Conservation (phyloP, 2,888 invertebrate species). For the Gisinianus flammeolus region DNA sequence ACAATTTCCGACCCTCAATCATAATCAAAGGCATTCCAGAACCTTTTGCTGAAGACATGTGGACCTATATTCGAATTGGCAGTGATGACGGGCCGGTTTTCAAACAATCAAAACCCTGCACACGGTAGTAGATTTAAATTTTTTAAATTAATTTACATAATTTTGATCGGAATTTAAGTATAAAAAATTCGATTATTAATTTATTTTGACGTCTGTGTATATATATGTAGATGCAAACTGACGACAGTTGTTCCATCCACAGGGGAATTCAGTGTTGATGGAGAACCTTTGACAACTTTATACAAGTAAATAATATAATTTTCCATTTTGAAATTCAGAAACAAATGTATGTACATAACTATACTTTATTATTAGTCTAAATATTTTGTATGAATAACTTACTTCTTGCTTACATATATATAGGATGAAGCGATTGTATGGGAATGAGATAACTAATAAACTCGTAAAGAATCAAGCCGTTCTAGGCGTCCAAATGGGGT, state of each 20-base stretch:
- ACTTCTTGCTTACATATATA: background rate
- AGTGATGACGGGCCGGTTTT: constrained; percentile 58
- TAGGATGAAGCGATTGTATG: constrained; percentile 48
- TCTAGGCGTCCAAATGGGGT: constrained; percentile 53
- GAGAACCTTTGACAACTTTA: constrained; percentile 53
- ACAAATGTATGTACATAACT: background rate
- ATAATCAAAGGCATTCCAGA: constrained; percentile 59
- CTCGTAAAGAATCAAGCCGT: constrained; percentile 50
- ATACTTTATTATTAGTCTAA: background rate
- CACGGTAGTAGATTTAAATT: constrained; percentile 59
- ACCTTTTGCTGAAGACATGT: constrained; percentile 61
- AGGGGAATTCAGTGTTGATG: constrained; percentile 45
- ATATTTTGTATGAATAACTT: background rate
- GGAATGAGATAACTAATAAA: constrained; percentile 45
- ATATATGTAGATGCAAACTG: constrained; percentile 55
- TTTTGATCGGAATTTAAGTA: background rate
- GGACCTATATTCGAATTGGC: constrained; percentile 61
- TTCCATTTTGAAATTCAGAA: background rate
- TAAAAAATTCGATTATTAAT: too few relatives aligned
- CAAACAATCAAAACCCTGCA: constrained; percentile 61
- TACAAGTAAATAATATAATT: constrained; percentile 43
- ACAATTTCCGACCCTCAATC: constrained; percentile 62
- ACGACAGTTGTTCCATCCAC: constrained; percentile 52
- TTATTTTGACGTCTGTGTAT: too few relatives aligned
- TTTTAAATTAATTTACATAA: background rate